Evolutionary conservation across 2,113 vertebrate species (phyloP), one percentile per base, ranked within the genome.

Genomic region (Rhinolophus ferrumequinum): DNA sequence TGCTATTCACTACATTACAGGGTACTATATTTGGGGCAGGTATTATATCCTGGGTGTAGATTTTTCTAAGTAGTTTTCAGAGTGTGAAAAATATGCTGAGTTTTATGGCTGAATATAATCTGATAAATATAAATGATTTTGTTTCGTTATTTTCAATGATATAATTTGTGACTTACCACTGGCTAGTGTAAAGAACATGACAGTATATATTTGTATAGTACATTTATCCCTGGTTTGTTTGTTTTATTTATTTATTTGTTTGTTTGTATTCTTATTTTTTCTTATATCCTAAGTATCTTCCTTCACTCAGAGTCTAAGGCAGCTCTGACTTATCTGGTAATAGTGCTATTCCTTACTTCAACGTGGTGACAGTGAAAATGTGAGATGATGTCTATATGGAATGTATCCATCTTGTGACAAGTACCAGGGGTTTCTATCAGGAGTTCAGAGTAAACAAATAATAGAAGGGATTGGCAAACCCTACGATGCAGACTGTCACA

Each of bases 41-140:
- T 44, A 44, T 44, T 44, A 44, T 44, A 6, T 79, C 18, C 16
- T 26, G 6, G 26, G 19, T 22, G 1, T 30, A 41, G 16, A 56
- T 73, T 93, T 86, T 70, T 69, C 82, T 89, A 41, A 69, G 30
- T 22, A 38, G 56, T 33, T 91, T 80, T 85, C 41, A 92, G 35
- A 6, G 30, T 44, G 9, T 84, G 64, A 64, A 91, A 84, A 64
- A 41, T 26, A 72, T 33, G 19, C 6, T 38, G 19, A 82, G 15
- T 35, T 94, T 92, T n/a, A 28, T 22, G n/a, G 35, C 11, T 84
- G 50, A 62, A 67, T 44, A n/a, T 35, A 22, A 66, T 76, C 12
- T 28, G 19, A 82, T 93, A 66, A 80, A 81, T 35, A 76, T 22
- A 70, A 19, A 19, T 73, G 10, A 77, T 41, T 90, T 94, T 24